Percentiles rank a stretch among this genome's conserved stretches.
phyloP scores from a whole-genome alignment of 2,888 invertebrate species.

The Limnephilus rhombicus region DNA sequence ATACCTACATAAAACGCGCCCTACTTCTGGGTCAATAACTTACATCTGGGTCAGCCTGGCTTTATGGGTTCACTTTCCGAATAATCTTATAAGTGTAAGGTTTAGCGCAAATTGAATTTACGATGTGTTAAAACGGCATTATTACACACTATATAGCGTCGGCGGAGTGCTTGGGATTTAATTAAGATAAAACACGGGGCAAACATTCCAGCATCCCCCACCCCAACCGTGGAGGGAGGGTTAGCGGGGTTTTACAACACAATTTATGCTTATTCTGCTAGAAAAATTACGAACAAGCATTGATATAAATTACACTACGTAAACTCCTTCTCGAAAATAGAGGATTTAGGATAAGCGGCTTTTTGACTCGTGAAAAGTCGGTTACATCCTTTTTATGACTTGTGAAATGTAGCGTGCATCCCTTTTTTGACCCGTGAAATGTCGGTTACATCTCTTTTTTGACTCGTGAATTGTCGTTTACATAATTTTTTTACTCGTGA shows the following conservation, averaged over 20 bases:
- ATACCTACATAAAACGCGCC: neutral
- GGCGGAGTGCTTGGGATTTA: constrained; percentile 15
- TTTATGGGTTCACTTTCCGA: neutral
- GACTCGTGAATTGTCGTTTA: no score
- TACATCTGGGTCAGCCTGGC: neutral
- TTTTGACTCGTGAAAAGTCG: neutral
- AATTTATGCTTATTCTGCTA: constrained; percentile 5
- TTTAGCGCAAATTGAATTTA: constrained; percentile 4
- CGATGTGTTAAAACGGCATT: constrained; percentile 11
- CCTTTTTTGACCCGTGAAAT: neutral
- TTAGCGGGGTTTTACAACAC: neutral
- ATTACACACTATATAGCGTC: constrained; percentile 8
- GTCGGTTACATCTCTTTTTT: no score
- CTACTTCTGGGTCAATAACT: neutral
- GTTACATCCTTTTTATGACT: no score
- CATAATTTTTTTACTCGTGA: no score
- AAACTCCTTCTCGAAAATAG: neutral
- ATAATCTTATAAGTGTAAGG: neutral
- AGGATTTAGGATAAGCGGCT: no score
- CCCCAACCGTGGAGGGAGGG: neutral
- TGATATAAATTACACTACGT: neutral
- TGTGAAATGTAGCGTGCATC: neutral
- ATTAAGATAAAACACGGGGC: constrained; percentile 16
- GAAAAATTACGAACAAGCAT: constrained; percentile 3
- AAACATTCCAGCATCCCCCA: neutral